A percentile compares a stretch with the other conserved stretches of the same genome.
These are phyloP conservation scores for Hemaris fuciformis DNA, from an alignment of 2,888 invertebrate genomes.

Conservation along the genomic window DNA sequence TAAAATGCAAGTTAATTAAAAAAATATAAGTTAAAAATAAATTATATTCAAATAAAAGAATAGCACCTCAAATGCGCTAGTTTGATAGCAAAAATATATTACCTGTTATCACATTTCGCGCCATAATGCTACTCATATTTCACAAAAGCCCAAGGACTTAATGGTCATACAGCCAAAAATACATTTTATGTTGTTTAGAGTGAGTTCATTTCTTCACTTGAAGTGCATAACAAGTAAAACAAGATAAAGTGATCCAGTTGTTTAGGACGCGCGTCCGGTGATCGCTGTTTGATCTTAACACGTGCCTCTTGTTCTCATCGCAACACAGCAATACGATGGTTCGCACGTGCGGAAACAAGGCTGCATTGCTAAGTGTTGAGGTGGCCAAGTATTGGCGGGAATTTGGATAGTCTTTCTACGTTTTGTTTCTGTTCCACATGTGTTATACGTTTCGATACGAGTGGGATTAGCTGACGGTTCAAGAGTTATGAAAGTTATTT, in stretches of 20 bases:
- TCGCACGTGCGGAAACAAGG: constrained; percentile 4
- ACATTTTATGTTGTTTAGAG: background rate
- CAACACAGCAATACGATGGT: constrained; percentile 1
- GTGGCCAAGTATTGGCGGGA: background rate
- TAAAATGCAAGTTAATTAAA: no score
- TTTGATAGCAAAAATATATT: background rate
- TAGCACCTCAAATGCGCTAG: no score
- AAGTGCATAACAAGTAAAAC: background rate
- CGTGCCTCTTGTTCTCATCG: background rate
- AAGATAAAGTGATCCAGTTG: background rate
- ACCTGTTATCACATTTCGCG: background rate
- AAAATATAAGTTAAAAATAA: background rate
- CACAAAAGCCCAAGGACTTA: background rate
- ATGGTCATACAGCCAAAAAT: background rate
- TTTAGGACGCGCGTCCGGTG: constrained; percentile 5
- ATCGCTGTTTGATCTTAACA: constrained; percentile 10
- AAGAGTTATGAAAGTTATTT: no score
- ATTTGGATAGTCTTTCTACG: background rate
- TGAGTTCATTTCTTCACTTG: background rate
- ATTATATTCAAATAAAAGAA: no score
- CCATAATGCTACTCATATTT: background rate
- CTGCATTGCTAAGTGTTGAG: background rate
- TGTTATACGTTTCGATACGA: no score
- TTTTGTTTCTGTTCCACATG: no score
- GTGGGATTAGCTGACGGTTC: no score